Evolutionary conservation across 2,797 vertebrate genomes (phyloP).

Genomic region (Liparis tanakae): DNA sequence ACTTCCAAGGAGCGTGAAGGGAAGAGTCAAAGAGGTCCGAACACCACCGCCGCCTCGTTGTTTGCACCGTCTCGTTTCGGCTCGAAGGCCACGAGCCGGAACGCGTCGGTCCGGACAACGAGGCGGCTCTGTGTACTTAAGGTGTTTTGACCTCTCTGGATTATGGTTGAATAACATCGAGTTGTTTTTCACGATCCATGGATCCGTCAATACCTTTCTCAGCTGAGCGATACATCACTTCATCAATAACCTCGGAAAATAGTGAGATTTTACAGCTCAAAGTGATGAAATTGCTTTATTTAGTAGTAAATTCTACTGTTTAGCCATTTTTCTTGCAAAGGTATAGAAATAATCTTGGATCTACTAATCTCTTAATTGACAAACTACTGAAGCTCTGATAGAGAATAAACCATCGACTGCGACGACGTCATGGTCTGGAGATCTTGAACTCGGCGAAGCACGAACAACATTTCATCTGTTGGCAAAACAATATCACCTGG

Average conservation of each 20-base stretch:
- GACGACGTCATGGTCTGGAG: background rate
- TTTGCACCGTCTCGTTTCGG: background rate
- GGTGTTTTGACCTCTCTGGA: background rate
- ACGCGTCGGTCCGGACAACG: background rate
- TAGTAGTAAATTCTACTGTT: background rate
- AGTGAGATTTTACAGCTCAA: background rate
- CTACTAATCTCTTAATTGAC: background rate
- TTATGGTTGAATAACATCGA: background rate
- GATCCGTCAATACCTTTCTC: background rate
- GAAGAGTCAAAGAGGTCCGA: background rate
- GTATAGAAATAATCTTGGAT: background rate
- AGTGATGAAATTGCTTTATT: background rate
- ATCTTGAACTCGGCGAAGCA: no score
- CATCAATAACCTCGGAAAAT: background rate
- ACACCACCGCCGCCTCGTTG: background rate
- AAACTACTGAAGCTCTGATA: background rate
- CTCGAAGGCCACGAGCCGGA: background rate
- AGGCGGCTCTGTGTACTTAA: background rate
- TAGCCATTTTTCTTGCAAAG: background rate
- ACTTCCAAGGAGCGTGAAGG: background rate
- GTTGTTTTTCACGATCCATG: background rate
- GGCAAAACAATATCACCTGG: constrained; percentile 4
- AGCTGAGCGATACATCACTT: background rate
- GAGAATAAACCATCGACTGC: background rate
- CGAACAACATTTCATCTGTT: background rate